A percentile compares a stretch with the other conserved stretches of the same genome.
Evolutionary conservation across 2,113 vertebrate genomes (phyloP).

Genomic region (Elgaria multicarinata): DNA sequence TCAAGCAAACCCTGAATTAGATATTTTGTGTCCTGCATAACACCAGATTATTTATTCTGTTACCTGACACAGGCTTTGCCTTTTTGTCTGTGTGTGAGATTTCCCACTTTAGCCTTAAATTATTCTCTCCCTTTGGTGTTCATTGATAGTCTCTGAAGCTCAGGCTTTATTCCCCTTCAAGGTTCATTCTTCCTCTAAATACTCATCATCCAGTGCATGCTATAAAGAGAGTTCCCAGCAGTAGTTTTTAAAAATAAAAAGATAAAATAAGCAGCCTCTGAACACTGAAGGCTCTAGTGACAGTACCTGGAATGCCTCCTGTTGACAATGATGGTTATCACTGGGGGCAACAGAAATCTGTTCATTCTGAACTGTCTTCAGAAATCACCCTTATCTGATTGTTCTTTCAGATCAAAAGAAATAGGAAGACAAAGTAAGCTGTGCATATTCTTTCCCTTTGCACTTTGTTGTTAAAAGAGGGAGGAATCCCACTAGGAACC

Average conservation of each 20-base stretch:
- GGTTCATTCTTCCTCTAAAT: constrained; percentile 78
- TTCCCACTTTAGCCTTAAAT: constrained; percentile 67
- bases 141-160: constrained; percentile 66
- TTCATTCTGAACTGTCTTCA: constrained; percentile 78
- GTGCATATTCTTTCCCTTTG: constrained; percentile 75
- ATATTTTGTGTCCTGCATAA: constrained; percentile 25
- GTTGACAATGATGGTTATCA: constrained; percentile 79
- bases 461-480: constrained; percentile 82
- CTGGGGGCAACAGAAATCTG: constrained; percentile 72
- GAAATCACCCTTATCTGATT: constrained; percentile 81
- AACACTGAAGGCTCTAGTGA: constrained; percentile 75
- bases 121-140: constrained; percentile 70
- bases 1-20: background rate
- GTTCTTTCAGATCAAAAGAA: constrained; percentile 83
- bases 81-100: constrained; percentile 54
- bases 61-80: constrained; percentile 48
- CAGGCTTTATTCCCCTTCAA: constrained; percentile 74
- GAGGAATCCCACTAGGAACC: constrained; percentile 78
- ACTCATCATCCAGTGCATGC: constrained; percentile 72
- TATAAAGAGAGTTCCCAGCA: constrained; percentile 81
- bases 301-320: constrained; percentile 78
- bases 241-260: constrained; percentile 79
- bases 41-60: constrained; percentile 24
- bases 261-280: constrained; percentile 74
- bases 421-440: constrained; percentile 79